Evolutionary conservation across 2,888 invertebrate species (phyloP).

Genomic region (Noctua comes): DNA sequence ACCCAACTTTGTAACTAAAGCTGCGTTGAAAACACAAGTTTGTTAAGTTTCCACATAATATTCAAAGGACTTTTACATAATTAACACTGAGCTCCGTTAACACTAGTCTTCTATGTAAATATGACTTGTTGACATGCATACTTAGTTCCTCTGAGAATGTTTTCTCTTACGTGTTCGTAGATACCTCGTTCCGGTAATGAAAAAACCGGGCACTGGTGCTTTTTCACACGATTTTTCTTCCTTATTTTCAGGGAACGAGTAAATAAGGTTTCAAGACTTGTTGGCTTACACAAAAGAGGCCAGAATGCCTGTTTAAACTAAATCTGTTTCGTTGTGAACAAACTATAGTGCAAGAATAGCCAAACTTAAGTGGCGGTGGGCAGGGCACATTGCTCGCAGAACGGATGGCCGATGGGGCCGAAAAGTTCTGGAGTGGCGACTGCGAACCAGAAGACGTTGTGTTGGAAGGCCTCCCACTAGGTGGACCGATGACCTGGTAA

Average conservation of each 20-base stretch:
- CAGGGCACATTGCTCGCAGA: no score
- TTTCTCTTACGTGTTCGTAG: background rate
- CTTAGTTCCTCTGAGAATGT: background rate
- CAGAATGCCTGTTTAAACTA: background rate
- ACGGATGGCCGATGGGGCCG: no score
- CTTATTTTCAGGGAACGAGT: background rate
- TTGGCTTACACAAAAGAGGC: background rate
- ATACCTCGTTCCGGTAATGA: background rate
- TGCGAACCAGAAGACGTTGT: no score
- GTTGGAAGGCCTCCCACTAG: no score
- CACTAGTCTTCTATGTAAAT: conserved; percentile 45
- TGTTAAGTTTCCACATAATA: conserved; percentile 34
- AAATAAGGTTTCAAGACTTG: background rate
- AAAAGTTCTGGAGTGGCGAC: no score
- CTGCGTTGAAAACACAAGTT: conserved; percentile 30
- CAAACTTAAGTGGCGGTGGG: no score
- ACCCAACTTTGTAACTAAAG: conserved; percentile 18
- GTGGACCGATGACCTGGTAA: no score
- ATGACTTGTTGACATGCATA: conserved; percentile 31
- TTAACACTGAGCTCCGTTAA: conserved; percentile 45
- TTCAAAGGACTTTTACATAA: conserved; percentile 46
- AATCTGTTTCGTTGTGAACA: background rate
- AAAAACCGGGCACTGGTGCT: background rate
- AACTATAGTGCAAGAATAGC: background rate
- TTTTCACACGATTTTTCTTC: no score